Conservation (phyloP, 1,140 invertebrate genomes). For the Drosophila grimshawi region DNA sequence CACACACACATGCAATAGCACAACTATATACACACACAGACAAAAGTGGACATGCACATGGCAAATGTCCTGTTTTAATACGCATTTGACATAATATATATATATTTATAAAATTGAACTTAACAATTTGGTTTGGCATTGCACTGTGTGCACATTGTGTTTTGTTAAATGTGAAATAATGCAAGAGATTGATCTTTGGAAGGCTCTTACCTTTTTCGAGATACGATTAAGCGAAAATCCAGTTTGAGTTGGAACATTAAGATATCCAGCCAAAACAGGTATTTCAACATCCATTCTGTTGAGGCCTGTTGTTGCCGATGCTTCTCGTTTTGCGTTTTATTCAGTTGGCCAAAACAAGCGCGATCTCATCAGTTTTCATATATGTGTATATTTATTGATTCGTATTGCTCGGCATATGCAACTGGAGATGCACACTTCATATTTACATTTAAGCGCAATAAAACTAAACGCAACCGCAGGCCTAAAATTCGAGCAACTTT, state of each 20-base stretch:
- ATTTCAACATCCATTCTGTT: slow-evolving; percentile 84
- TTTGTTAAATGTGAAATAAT: slow-evolving; percentile 23
- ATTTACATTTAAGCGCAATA: slow-evolving; percentile 66
- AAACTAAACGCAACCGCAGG: slow-evolving; percentile 48
- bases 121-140: slow-evolving; percentile 8
- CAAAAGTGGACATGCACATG: slow-evolving; percentile 1
- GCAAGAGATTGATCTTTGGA: slow-evolving; percentile 12
- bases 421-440: slow-evolving; percentile 61
- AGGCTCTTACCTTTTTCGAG: slow-evolving; percentile 81
- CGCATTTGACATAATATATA: slow-evolving; percentile 44
- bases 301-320: slow-evolving; percentile 46
- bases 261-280: slow-evolving; percentile 83
- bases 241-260: slow-evolving; percentile 84
- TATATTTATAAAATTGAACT: slow-evolving; percentile 3
- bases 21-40: slow-evolving; percentile 5
- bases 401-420: slow-evolving; percentile 37
- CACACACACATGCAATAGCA: slow-evolving; percentile 7
- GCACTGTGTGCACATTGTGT: slow-evolving; percentile 20
- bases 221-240: slow-evolving; percentile 84
- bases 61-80: slow-evolving; percentile 61
- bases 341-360: slow-evolving; percentile 29
- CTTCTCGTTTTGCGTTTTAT: slow-evolving; percentile 45
- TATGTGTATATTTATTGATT: slow-evolving; percentile 33
- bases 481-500: slow-evolving; percentile 61
- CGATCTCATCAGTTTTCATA: slow-evolving; percentile 41